phyloP scores from a whole-genome alignment of 2,113 vertebrate genomes.

The Malurus melanocephalus region DNA sequence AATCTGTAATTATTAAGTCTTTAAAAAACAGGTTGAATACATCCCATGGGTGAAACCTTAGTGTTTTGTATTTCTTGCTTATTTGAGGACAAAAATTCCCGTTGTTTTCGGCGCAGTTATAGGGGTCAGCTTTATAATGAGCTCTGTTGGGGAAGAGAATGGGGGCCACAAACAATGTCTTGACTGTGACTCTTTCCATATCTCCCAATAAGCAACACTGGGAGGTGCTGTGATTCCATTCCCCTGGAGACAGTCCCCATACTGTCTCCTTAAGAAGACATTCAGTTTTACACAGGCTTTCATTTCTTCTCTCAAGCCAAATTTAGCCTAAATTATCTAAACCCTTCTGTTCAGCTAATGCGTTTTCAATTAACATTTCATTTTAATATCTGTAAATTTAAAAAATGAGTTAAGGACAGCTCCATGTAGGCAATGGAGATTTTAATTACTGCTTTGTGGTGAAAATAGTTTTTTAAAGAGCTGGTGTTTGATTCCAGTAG shows the following conservation, averaged over 20 bases:
- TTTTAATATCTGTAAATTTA: conserved; percentile 11
- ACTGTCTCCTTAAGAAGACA: neutral
- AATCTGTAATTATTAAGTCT: neutral
- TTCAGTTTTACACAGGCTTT: neutral
- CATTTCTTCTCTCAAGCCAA: neutral
- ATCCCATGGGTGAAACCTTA: neutral
- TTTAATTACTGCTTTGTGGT: neutral
- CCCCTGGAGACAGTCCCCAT: neutral
- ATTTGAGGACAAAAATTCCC: neutral
- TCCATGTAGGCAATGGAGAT: neutral
- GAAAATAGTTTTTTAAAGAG: neutral
- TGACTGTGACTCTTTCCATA: neutral
- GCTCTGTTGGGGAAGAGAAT: neutral
- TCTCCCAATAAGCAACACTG: neutral
- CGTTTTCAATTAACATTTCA: neutral
- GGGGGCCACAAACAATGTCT: neutral
- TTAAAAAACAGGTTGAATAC: neutral
- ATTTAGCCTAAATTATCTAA: neutral
- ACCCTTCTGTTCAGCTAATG: neutral
- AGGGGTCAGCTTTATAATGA: neutral
- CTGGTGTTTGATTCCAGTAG: neutral
- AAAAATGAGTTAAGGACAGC: neutral
- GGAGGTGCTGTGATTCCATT: neutral
- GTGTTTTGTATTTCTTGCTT: neutral
- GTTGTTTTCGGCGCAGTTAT: neutral